Evolutionary conservation across 2,888 invertebrate genomes (phyloP).

Genomic region (Stegophylla sp.): DNA sequence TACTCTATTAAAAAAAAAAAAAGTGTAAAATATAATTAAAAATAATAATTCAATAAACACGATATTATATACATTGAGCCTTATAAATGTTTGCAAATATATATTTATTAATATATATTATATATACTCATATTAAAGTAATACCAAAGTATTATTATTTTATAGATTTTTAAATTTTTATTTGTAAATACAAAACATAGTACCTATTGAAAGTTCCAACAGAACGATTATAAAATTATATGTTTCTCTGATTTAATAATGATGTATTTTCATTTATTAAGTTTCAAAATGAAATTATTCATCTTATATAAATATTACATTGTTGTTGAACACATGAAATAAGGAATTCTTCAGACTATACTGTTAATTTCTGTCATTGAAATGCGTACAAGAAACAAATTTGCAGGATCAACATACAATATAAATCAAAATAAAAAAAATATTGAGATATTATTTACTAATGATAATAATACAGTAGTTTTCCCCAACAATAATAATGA

Average conservation of each 20-base stretch:
- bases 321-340: conserved; percentile 56
- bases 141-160: conserved; percentile 33
- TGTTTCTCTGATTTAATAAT: background rate
- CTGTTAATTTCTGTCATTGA: conserved; percentile 18
- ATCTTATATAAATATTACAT: conserved; percentile 29
- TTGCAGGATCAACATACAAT: background rate
- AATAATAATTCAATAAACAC: conserved; percentile 39
- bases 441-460: background rate
- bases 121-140: background rate
- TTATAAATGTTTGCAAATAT: conserved; percentile 40
- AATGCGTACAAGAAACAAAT: conserved; percentile 11
- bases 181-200: conserved; percentile 15
- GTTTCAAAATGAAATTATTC: conserved; percentile 35
- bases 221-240: conserved; percentile 38
- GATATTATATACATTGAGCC: conserved; percentile 52
- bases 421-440: background rate
- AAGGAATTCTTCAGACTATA: conserved; percentile 47
- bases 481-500: background rate
- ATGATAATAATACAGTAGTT: conserved; percentile 12
- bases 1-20: conserved; percentile 49
- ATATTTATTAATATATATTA: conserved; percentile 21
- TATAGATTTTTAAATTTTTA: background rate
- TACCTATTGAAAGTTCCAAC: conserved; percentile 25
- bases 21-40: conserved; percentile 37
- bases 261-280: background rate